Evolutionary conservation across 2,797 vertebrate species (phyloP), one percentile per base, ranked within the genome.

Genomic region (Novumbra hubbsi): DNA sequence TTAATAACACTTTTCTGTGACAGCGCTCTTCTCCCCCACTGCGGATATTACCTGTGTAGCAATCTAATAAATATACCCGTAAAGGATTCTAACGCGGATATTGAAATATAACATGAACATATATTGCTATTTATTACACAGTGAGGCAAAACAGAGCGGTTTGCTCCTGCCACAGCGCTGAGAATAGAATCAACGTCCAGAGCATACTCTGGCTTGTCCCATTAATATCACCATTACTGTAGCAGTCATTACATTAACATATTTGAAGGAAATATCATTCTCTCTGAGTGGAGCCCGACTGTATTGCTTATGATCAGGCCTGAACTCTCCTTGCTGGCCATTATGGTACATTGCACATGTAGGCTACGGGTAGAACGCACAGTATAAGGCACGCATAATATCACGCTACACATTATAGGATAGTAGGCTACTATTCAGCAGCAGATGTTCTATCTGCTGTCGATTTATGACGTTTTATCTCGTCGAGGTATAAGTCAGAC

Each of bases 51-150:
- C 92, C 92, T 93, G 80, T 82, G 89, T 73, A 88, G 88, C 91
- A 94, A 95, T 95, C 92, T 93, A 95, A 95, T 95, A 94, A 94
- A 95, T 94, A 94, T 86, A 93, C 87, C 92, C 92, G 86, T 88
- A 90, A 93, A 93, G 91, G 90, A 91, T 93, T 93, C 92, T 91
- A 90, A 91, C 88, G 89, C 88, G 89, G 91, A 93, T 93, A 94
- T 94, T 94, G 93, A 94, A 94, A 94, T 93, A 91, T 93, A 92
- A 91, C 91, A 91, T 90, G 90, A 91, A 91, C 92, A 93, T 92
- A 91, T 92, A 91, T 90, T 90, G 88, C 92, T 92, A 92, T 94
- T 94, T 93, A 93, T 93, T 93, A 92, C 89, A 89, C 83, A 77
- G 78, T 84, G 83, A 87, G 83, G 85, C 83, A 87, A 86, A 76